phyloP scores from a whole-genome alignment of 2,113 vertebrate species.

The Chionodraco myersi region DNA sequence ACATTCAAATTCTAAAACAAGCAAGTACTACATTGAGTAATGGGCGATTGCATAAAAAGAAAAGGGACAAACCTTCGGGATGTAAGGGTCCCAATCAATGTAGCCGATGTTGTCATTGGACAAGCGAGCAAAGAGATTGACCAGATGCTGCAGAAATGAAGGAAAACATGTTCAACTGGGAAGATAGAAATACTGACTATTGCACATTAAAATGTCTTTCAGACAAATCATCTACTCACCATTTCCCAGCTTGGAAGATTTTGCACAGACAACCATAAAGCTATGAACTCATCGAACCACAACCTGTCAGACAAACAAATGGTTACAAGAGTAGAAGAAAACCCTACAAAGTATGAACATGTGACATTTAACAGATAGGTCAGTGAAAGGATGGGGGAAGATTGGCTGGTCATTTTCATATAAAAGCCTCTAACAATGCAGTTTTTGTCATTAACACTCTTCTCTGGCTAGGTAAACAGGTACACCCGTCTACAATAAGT shows the following conservation, averaged over 20 bases:
- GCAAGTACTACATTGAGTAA: background rate
- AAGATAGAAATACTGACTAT: background rate
- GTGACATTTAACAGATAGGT: background rate
- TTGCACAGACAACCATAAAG: slow-evolving; percentile 96
- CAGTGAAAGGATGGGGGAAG: background rate
- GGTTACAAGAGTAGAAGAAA: slow-evolving; percentile 1
- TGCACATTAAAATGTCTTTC: background rate
- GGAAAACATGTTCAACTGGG: slow-evolving; percentile 40
- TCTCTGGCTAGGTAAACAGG: too few species aligned
- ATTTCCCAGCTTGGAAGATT: slow-evolving; percentile 98
- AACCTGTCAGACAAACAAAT: slow-evolving; percentile 83
- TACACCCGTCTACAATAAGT: background rate
- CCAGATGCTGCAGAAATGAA: slow-evolving; percentile 87
- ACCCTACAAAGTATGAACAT: background rate
- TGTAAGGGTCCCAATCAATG: slow-evolving; percentile 97
- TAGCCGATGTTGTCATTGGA: slow-evolving; percentile 98
- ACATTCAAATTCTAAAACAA: slow-evolving; percentile 45
- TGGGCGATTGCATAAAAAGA: too few species aligned
- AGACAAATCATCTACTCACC: slow-evolving; percentile 84
- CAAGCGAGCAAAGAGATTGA: slow-evolving; percentile 96
- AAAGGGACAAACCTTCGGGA: slow-evolving; percentile 90
- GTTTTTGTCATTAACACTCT: background rate
- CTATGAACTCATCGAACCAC: slow-evolving; percentile 97
- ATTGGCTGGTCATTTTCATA: too few species aligned
- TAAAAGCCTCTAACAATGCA: background rate